These are phyloP conservation scores for Pollenia angustigena DNA, from an alignment of 2,888 invertebrate species.

Conservation along the genomic window DNA sequence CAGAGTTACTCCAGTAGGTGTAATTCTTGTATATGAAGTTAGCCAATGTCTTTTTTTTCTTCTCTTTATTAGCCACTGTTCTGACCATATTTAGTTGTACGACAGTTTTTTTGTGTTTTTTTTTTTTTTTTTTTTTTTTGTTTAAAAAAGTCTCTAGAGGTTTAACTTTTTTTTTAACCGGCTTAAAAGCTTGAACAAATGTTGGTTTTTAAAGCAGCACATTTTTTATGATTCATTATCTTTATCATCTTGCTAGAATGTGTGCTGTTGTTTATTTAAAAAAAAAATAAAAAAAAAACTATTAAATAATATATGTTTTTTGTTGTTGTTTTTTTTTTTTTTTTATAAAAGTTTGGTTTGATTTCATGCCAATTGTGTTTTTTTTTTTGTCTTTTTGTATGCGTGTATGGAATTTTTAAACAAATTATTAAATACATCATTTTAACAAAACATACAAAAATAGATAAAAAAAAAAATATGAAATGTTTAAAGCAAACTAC, in stretches of 20 bases:
- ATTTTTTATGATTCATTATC: slow-evolving; percentile 47
- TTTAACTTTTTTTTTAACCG: slow-evolving; percentile 31
- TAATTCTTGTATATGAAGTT: background rate
- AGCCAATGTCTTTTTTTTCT: background rate
- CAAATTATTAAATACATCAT: too few relatives aligned
- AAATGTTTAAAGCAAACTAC: too few relatives aligned
- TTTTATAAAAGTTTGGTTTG: slow-evolving; percentile 43
- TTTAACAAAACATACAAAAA: too few relatives aligned
- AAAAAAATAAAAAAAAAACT: background rate
- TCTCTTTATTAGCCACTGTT: slow-evolving; percentile 43
- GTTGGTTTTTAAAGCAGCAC: slow-evolving; percentile 6
- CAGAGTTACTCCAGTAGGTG: background rate
- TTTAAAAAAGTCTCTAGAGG: slow-evolving; percentile 16
- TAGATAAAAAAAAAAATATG: too few relatives aligned
- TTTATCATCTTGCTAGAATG: slow-evolving; percentile 22
- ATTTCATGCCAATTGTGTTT: slow-evolving; percentile 45
- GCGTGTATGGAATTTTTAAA: too few relatives aligned
- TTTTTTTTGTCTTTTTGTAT: background rate
- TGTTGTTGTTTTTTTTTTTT: too few relatives aligned
- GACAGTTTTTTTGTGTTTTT: background rate
- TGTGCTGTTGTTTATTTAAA: slow-evolving; percentile 11
- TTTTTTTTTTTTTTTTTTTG: background rate
- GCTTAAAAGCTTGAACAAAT: background rate
- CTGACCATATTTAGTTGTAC: slow-evolving; percentile 31
- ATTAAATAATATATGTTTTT: slow-evolving; percentile 34